Percentiles rank a stretch among this genome's conserved stretches.
Conservation (phyloP, 2,113 vertebrate genomes). For the Balaeniceps rex region DNA sequence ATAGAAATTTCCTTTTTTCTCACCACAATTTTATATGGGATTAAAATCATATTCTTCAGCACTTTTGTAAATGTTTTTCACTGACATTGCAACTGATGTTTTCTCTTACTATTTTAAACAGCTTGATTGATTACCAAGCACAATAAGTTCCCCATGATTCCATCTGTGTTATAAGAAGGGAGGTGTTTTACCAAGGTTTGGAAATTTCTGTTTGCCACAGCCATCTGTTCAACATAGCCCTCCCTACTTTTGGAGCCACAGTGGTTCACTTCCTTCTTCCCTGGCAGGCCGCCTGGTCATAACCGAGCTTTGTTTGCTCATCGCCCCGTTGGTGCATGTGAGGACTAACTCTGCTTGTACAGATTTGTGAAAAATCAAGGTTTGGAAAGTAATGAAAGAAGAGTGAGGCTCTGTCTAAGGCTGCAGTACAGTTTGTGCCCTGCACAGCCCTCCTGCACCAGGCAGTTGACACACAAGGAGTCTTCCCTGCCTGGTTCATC, state of each 20-base stretch:
- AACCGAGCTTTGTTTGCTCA: not conserved
- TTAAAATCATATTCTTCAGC: slow-evolving; percentile 57
- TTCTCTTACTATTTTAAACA: slow-evolving; percentile 13
- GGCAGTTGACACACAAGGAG: not conserved
- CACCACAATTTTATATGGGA: slow-evolving; percentile 49
- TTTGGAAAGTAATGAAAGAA: not conserved
- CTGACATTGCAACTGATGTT: not conserved
- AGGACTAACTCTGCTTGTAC: not conserved
- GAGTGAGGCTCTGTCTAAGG: not conserved
- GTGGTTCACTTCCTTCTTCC: not conserved
- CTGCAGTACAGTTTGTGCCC: not conserved
- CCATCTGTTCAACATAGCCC: not conserved
- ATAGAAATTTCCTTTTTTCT: slow-evolving; percentile 54
- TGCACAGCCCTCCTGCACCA: not conserved
- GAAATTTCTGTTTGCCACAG: not conserved
- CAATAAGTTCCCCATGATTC: not conserved
- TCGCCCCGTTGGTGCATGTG: not conserved
- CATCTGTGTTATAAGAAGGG: not conserved
- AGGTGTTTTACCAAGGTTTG: not conserved
- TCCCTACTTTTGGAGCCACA: not conserved
- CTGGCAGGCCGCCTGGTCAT: not conserved
- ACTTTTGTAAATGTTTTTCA: slow-evolving; percentile 18
- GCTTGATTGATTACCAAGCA: slow-evolving; percentile 30
- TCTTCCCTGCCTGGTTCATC: not conserved
- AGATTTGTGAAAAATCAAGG: not conserved